Evolutionary conservation across 2,797 vertebrate species (phyloP).

Genomic region (Megaceryle alcyon): DNA sequence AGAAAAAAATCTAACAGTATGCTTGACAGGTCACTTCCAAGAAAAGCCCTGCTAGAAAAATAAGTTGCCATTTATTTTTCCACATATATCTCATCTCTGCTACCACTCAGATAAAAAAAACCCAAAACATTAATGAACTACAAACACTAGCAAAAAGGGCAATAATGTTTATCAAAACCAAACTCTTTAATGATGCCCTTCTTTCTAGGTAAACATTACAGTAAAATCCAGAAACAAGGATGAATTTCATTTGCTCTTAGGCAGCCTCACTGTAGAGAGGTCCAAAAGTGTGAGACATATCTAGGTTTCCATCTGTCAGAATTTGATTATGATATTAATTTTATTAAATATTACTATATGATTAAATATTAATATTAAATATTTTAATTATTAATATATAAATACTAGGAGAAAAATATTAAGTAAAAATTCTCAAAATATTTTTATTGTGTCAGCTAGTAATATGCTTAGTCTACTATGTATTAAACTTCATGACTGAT

Average conservation of each 20-base stretch:
- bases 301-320: background rate
- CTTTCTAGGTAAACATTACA: background rate
- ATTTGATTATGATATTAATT: background rate
- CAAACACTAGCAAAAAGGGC: too few species aligned
- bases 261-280: background rate
- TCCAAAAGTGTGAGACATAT: background rate
- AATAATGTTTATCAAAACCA: background rate
- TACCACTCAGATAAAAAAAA: background rate
- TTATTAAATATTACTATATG: background rate
- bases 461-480: background rate
- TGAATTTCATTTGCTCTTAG: background rate
- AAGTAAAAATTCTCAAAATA: background rate
- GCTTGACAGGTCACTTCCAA: background rate
- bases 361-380: background rate
- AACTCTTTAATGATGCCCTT: background rate
- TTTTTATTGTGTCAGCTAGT: background rate
- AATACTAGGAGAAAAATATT: background rate
- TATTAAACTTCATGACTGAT: background rate
- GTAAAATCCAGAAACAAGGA: background rate
- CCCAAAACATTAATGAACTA: background rate
- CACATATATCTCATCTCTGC: background rate
- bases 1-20: background rate
- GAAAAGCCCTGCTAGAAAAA: background rate
- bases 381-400: background rate
- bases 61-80: background rate